Base-by-base conservation (phyloP, 2,113 vertebrate species). In the Coturnix japonica region DNA sequence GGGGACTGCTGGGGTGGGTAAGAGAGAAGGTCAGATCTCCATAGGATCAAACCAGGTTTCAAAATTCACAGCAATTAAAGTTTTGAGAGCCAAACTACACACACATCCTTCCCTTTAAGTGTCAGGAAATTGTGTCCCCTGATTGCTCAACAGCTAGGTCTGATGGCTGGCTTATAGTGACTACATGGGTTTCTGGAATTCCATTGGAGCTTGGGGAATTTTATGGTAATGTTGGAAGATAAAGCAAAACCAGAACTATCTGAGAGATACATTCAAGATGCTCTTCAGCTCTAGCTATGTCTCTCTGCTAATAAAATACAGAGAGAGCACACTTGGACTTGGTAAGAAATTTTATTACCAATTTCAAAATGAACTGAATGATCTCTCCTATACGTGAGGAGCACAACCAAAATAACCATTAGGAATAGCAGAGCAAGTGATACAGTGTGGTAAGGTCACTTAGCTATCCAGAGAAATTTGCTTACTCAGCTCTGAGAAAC, bases 11-110 rank as follows among this genome's bases (percentile, higher is more conserved):
- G 41, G 78, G 44, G 35, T 53, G 92, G 43, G n/a, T 61, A 81
- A 75, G 47, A 28, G 18, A 91, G 77, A 72, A 22, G 76, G 57
- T 91, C 65, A 95, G 63, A 64, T 92, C 84, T 95, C 94, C 53
- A 33, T 39, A 93, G 87, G 69, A 90, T 22, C 93, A 91, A 94
- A 78, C 83, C 46, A 91, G 72, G 89, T 94, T 94, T 95, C 82
- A 93, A 91, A 96, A 95, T 49, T 85, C 60, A 46, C 87, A 91
- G 54, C 61, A 92, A 54, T 75, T 91, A 57, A 89, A 90, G 84
- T 7, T 11, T 75, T 77, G 60, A 87, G 65, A 94, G 85, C 89
- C 83, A 96, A 87, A 67, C 57, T 79, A 90, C 84, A 89, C 79
- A 95, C 67, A 37, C 89, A 92, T 74, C 76, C 63, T 95, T 78